A percentile compares a stretch with the other conserved stretches of the same genome.
phyloP scores from a whole-genome alignment of 2,888 invertebrate species.

The Raillietiella orientalis region DNA sequence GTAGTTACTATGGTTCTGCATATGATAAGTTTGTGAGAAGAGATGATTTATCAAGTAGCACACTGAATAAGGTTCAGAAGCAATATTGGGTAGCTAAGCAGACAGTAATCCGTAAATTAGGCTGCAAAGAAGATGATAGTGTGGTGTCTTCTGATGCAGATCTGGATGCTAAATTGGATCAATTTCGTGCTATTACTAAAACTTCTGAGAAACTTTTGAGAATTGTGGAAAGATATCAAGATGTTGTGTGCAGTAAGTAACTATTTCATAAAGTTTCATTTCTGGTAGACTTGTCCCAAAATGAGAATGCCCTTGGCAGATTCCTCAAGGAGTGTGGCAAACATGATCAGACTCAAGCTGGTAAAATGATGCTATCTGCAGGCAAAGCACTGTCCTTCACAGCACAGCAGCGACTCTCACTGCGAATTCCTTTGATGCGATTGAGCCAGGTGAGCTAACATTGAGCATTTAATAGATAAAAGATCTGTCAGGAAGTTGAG shows the following conservation, averaged over 20 bases:
- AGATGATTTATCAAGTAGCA: no score
- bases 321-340: conserved; percentile 81
- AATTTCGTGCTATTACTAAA: conserved; percentile 67
- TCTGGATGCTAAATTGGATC: conserved; percentile 76
- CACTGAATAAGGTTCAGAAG: conserved; percentile 42
- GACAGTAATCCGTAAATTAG: conserved; percentile 61
- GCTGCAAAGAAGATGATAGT: conserved; percentile 89
- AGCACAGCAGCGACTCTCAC: conserved; percentile 63
- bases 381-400: conserved; percentile 65
- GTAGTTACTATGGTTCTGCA: no score
- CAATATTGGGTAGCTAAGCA: conserved; percentile 97
- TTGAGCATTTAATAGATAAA: no score
- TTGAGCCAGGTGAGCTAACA: conserved; percentile 34
- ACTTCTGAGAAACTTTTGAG: conserved; percentile 57
- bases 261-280: conserved; percentile 6
- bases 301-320: conserved; percentile 73
- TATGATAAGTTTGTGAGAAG: no score
- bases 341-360: conserved; percentile 46
- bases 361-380: conserved; percentile 42
- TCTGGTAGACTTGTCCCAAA: conserved; percentile 47
- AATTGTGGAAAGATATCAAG: conserved; percentile 72
- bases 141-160: conserved; percentile 85
- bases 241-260: conserved; percentile 42
- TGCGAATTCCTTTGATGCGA: conserved; percentile 50
- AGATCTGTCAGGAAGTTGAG: conserved; percentile 36